phyloP scores from a whole-genome alignment of 2,797 vertebrate species.

The Pampus argenteus region DNA sequence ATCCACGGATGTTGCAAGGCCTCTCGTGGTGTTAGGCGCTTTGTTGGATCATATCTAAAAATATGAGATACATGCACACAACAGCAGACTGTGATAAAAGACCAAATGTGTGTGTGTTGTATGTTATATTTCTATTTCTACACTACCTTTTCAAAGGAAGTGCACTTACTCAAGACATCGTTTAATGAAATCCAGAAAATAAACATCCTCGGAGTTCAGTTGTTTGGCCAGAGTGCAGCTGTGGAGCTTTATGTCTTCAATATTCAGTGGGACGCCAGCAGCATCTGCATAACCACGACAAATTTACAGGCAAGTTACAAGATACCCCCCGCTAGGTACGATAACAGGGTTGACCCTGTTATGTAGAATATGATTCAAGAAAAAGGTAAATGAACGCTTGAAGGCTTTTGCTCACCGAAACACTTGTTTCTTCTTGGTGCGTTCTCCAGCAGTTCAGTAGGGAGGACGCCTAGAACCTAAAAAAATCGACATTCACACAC shows the following conservation, averaged over 20 bases:
- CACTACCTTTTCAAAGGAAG: background rate
- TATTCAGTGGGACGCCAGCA: conserved; percentile 69
- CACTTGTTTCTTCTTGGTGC: background rate
- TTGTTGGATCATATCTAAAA: conserved; percentile 84
- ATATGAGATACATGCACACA: background rate
- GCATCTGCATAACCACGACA: conserved; percentile 2
- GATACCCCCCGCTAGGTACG: background rate
- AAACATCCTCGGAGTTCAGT: conserved; percentile 79
- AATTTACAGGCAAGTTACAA: background rate
- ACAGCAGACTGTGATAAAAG: background rate
- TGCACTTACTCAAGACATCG: conserved; percentile 86
- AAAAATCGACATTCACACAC: background rate
- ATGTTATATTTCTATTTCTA: background rate
- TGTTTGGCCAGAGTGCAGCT: conserved; percentile 76
- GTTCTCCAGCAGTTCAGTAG: background rate
- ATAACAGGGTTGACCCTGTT: background rate
- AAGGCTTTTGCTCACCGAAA: conserved; percentile 6
- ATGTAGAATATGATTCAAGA: background rate
- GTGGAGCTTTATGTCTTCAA: conserved; percentile 78
- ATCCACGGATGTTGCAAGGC: conserved; percentile 89
- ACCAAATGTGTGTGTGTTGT: background rate
- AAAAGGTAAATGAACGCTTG: background rate
- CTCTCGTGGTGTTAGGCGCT: conserved; percentile 87
- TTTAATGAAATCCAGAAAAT: conserved; percentile 83
- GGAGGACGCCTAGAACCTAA: conserved; percentile 28